Evolutionary conservation across 2,888 invertebrate species (phyloP).

Genomic region (Oasisia sp.): DNA sequence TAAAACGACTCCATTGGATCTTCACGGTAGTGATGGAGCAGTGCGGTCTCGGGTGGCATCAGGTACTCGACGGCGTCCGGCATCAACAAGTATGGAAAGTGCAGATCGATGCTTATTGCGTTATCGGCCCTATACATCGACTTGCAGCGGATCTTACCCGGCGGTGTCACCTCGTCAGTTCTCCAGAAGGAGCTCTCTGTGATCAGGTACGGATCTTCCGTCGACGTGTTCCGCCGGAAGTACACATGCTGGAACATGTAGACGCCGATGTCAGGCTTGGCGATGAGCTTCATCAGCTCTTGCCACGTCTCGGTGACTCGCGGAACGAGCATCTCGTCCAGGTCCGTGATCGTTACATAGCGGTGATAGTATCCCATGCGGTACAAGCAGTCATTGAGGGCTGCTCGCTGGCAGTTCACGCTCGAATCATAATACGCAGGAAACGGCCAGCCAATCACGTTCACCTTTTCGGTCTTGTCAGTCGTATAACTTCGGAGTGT

Average conservation of each 20-base stretch:
- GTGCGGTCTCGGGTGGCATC: slow-evolving; percentile 34
- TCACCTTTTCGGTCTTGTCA: slow-evolving; percentile 19
- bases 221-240: slow-evolving; percentile 34
- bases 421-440: slow-evolving; percentile 23
- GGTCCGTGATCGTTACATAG: slow-evolving; percentile 36
- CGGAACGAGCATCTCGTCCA: slow-evolving; percentile 40
- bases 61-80: slow-evolving; percentile 33
- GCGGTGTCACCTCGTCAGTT: slow-evolving; percentile 36
- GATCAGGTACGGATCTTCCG: slow-evolving; percentile 30
- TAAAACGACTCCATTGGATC: slow-evolving; percentile 36
- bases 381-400: slow-evolving; percentile 41
- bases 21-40: slow-evolving; percentile 39
- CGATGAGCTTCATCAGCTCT: slow-evolving; percentile 30
- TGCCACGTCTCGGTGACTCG: slow-evolving; percentile 31
- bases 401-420: slow-evolving; percentile 32
- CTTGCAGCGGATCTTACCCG: slow-evolving; percentile 41
- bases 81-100: slow-evolving; percentile 36
- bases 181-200: slow-evolving; percentile 36
- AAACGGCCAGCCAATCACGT: slow-evolving; percentile 34
- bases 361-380: slow-evolving; percentile 30
- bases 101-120: slow-evolving; percentile 36
- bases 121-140: slow-evolving; percentile 36
- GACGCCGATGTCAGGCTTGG: slow-evolving; percentile 31
- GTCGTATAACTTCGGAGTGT: slow-evolving; percentile 26
- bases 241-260: slow-evolving; percentile 42